phyloP scores from a whole-genome alignment of 2,888 invertebrate species.

The Epinotia nisella region DNA sequence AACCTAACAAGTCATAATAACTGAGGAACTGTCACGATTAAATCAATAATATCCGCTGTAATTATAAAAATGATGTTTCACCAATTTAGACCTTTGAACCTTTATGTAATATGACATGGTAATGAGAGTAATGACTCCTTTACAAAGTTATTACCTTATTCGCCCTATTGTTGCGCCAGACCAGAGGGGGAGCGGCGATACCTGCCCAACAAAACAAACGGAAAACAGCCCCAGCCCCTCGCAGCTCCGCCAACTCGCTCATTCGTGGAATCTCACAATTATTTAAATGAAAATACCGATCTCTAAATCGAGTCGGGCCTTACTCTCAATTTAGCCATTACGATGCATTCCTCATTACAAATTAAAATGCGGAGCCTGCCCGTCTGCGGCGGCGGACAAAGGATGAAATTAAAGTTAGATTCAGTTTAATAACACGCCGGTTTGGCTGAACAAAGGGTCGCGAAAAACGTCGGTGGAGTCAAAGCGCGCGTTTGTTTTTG shows the following conservation, averaged over 20 bases:
- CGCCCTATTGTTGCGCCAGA: not conserved
- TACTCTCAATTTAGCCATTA: conserved; percentile 43
- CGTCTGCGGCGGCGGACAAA: conserved; percentile 35
- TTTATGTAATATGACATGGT: not conserved
- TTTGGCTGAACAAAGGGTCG: conserved; percentile 36
- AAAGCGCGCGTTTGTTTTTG: conserved; percentile 51
- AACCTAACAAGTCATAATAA: no score
- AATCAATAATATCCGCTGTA: no score
- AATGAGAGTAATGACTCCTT: conserved; percentile 3
- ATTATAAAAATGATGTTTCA: not conserved
- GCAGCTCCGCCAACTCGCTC: conserved; percentile 19
- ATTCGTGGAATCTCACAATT: conserved; percentile 35
- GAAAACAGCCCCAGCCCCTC: conserved; percentile 8
- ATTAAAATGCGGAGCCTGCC: conserved; percentile 39
- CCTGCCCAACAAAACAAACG: conserved; percentile 7
- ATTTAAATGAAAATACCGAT: conserved; percentile 44
- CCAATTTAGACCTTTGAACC: not conserved
- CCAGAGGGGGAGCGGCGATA: no score
- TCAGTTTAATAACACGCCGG: conserved; percentile 30
- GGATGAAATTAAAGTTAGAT: conserved; percentile 15
- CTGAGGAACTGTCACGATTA: no score
- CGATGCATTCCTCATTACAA: conserved; percentile 39
- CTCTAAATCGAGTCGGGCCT: conserved; percentile 41
- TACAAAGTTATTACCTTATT: not conserved
- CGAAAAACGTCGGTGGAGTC: conserved; percentile 49